Base-by-base conservation (phyloP, 30 jellyfish, hydroid and myxozoan genomes). In the Chrysaora quinquecirrha region DNA sequence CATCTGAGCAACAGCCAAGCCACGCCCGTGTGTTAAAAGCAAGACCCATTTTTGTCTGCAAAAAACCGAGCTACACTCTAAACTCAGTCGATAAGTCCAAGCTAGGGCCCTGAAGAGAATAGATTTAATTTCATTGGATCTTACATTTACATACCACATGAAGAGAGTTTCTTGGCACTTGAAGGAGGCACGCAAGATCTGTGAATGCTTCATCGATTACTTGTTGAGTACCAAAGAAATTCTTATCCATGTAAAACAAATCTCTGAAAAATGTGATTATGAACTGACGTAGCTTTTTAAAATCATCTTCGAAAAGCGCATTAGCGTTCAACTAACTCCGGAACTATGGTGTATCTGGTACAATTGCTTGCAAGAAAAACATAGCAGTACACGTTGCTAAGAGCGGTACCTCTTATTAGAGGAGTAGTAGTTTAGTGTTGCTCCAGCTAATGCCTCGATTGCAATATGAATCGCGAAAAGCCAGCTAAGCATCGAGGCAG, bases 141-240 rank as follows among this genome's bases (percentile, higher is more conserved):
- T n/a, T n/a, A n/a, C n/a, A n/a, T n/a, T n/a, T n/a, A 12, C 83
- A 68, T 76, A 93, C 94, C 73, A 87, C 87, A 62, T 93, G 89
- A 10, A 93, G 87, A 20, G 96, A 68, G 67, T 83, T 68, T 43
- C 98, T 70, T 25, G 98, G 97, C 3, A 93, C 84, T 46, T 90
- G 84, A 77, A 93, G 81, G 95, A 93, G 75, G 48, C 98, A 93
- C 27, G 98, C 96, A 12, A 93, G 60, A 71, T 93, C 96, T 19
- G 96, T 62, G 28, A 87, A 35, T 1, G 95, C 96, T 34, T 93
- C 98, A 48, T 93, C 98, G 11, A 93, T 93, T 23, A 60, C 89
- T 23, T 82, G 89, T 67, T 93, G 98, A 3, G 82, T 82, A 29
- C 80, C 88, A 72, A 87, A 93, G 50, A 93, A 61, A 46, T 75